Evolutionary conservation across 2,797 vertebrate genomes (phyloP), one percentile per base, ranked within the genome.

Genomic region (Xenops minutus): DNA sequence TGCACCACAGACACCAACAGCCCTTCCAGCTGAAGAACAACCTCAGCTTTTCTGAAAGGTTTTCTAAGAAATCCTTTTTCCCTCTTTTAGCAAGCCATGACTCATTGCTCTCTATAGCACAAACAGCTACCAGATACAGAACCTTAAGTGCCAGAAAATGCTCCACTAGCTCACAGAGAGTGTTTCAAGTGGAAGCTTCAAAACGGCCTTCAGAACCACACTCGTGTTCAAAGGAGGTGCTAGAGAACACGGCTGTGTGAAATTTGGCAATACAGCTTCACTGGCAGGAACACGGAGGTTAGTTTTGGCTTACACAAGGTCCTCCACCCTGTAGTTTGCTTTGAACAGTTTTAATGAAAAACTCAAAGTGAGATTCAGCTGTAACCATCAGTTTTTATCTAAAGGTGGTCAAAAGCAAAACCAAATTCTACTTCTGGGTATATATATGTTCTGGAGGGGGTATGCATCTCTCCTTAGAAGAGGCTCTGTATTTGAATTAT

Each of bases 211-310:
- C 93, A 95, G 92, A 96, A 96, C 93, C 93, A 93, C 95, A 91
- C 93, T 95, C n/a, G 0, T 93, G 74, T 96, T 96, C 94, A 96
- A 94, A 97, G 89, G 93, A 95, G 94, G 94, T 95, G 93, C 93
- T 96, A 85, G 80, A 93, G 93, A 93, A 88, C 89, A 76, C 2
- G 88, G 71, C 92, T 80, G 63, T 95, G 88, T 95, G 93, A 95
- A 92, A 95, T 91, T 89, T 95, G 96, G 95, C 93, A 93, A 82
- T 37, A 22, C 63, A 89, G 52, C 85, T 77, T 48, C 90, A 55
- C 62, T 91, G 93, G 93, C 93, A 95, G 84, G 89, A 93, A 90
- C 72, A 62, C 4, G 67, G 83, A 96, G 77, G 95, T 95, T 97
- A 96, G 95, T 93, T 94, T 95, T 96, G 94, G 91, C 95, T 95